Evolutionary conservation across 2,888 invertebrate genomes (phyloP).

Genomic region (Mantis religiosa): DNA sequence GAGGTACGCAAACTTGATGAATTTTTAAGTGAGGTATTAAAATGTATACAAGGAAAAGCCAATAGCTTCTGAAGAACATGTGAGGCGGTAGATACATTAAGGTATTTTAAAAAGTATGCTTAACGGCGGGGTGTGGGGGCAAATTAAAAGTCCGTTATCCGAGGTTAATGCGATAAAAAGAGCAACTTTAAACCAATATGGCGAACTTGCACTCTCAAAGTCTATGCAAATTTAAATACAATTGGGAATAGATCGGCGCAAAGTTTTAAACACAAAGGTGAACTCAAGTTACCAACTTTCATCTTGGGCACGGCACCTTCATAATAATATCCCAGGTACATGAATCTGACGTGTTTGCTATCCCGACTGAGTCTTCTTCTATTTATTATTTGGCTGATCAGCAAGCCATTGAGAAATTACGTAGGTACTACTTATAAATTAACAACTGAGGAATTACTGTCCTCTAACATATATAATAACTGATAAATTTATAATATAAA

Average conservation of each 20-base stretch:
- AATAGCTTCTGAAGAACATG: not conserved
- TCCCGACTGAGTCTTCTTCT: no score
- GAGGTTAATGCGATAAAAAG: not conserved
- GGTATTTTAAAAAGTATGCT: not conserved
- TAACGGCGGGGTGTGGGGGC: not conserved
- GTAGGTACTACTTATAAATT: no score
- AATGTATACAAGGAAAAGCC: no score
- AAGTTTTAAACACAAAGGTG: not conserved
- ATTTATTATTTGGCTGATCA: no score
- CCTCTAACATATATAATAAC: no score
- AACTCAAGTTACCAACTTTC: no score
- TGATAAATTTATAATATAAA: no score
- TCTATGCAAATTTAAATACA: not conserved
- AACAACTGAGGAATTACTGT: no score
- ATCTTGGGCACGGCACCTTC: no score
- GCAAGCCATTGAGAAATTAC: no score
- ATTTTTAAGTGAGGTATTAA: not conserved
- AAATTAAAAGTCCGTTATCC: not conserved
- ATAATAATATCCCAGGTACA: no score
- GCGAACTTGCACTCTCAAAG: not conserved
- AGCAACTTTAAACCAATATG: not conserved
- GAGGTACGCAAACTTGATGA: not conserved
- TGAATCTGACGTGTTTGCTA: no score
- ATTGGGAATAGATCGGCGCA: not conserved
- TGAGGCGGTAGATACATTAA: not conserved